Evolutionary conservation across 2,113 vertebrate genomes (phyloP).

Genomic region (Symphodus melops): DNA sequence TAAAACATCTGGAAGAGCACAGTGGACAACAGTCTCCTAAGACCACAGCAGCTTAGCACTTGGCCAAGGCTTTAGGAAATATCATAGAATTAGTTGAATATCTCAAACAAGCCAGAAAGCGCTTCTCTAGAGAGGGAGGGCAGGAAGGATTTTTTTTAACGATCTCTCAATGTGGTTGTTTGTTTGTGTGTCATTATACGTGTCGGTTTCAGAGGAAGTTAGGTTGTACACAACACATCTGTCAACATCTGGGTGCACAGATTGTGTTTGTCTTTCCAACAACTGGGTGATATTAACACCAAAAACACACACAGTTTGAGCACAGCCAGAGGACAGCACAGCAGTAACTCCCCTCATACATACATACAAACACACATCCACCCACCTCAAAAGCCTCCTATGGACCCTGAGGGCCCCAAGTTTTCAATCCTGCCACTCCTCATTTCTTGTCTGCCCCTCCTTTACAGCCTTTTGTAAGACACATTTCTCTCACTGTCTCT

Average conservation of each 20-base stretch:
- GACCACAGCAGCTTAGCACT: constrained; percentile 30
- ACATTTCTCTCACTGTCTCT: constrained; percentile 15
- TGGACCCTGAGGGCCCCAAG: constrained; percentile 61
- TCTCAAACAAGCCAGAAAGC: constrained; percentile 28
- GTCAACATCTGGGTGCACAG: constrained; percentile 85
- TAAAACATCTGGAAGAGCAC: constrained; percentile 61
- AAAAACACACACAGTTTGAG: constrained; percentile 73
- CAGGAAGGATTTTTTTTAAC: constrained; percentile 53
- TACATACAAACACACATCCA: constrained; percentile 34
- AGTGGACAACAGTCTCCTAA: constrained; percentile 9
- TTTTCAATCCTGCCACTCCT: constrained; percentile 67
- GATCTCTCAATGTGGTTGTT: constrained; percentile 6
- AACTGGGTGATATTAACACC: constrained; percentile 79
- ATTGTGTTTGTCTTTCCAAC: constrained; percentile 83
- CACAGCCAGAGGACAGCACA: constrained; percentile 72
- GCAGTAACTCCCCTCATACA: constrained; percentile 28
- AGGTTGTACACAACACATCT: constrained; percentile 75
- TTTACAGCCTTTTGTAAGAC: constrained; percentile 55
- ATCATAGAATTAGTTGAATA: constrained; percentile 48
- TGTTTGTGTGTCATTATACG: constrained; percentile 3
- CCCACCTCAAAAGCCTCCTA: constrained; percentile 54
- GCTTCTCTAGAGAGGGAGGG: constrained; percentile 42
- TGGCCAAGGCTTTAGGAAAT: constrained; percentile 42
- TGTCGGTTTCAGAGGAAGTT: constrained; percentile 45
- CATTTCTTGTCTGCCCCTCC: constrained; percentile 60